These are phyloP conservation scores for Tetragonula carbonaria DNA, from an alignment of 2,888 invertebrate species.

Conservation along the genomic window DNA sequence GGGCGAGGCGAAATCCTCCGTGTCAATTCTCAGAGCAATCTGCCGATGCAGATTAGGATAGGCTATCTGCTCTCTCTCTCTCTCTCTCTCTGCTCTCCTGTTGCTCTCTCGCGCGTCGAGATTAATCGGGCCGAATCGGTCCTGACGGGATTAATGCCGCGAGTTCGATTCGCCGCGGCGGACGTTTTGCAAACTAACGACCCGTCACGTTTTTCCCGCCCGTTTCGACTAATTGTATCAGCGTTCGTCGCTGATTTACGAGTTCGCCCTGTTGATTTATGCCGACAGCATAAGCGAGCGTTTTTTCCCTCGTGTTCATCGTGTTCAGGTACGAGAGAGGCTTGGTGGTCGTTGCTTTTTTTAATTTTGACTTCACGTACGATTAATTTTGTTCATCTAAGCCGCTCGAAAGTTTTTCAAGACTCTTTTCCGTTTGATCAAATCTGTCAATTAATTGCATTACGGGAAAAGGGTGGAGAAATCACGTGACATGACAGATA, in stretches of 20 bases:
- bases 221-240: slow-evolving; percentile 7
- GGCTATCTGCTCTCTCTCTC: slow-evolving; percentile 11
- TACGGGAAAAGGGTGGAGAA: too few species aligned
- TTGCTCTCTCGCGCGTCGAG: slow-evolving; percentile 45
- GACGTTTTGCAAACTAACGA: slow-evolving; percentile 24
- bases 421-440: too few species aligned
- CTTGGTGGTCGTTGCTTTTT: too few species aligned
- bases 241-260: slow-evolving; percentile 23
- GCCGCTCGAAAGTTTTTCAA: too few species aligned
- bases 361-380: too few species aligned
- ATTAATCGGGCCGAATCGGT: slow-evolving; percentile 71
- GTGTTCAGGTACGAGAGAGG: too few species aligned
- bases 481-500: too few species aligned
- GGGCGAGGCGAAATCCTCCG: slow-evolving; percentile 75
- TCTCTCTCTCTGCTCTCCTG: slow-evolving; percentile 9
- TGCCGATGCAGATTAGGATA: slow-evolving; percentile 83
- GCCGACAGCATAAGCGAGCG: too few species aligned
- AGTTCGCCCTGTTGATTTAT: neutral
- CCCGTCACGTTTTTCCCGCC: neutral
- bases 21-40: slow-evolving; percentile 84
- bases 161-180: slow-evolving; percentile 49
- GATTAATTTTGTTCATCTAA: too few species aligned
- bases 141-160: slow-evolving; percentile 63
- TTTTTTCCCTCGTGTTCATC: too few species aligned
- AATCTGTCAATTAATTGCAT: too few species aligned